Base-by-base conservation (phyloP, 2,797 vertebrate genomes). In the Darevskia mixta region DNA sequence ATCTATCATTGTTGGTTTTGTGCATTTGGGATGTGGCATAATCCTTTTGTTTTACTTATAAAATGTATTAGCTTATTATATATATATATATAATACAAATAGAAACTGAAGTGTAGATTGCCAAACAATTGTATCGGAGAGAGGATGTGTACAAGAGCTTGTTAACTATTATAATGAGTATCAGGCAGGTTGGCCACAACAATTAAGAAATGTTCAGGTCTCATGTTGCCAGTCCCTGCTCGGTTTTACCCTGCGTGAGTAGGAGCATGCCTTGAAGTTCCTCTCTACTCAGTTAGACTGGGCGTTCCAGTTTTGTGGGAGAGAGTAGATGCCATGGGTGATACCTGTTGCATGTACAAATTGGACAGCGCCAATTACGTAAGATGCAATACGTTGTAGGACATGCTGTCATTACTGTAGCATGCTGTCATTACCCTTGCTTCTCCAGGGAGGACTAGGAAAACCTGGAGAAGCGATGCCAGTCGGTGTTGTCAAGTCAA, bases 251-350 rank as follows among this genome's bases (percentile, higher is more conserved):
- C 25, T 55, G 18, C 55, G 17, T 82, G 73, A 77, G 27, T 78
- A 27, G 81, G 69, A 87, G 58, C 55, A 8, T 55, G 41, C 20
- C 27, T 43, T 55, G 35, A 73, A 55, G 23, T 75, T 87, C 66
- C 72, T 69, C 13, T 32, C 18, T 67, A 41, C 41, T 84, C 67
- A 11, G 67, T 64, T 90, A 45, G 10, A 45, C 82, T 80, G 23
- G 86, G 82, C 76, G 43, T 69, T 84, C 89, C 79, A 9, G 82
- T 81, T 86, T 83, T 80, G 45, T 90, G 61, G 29, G 61, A 43
- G 27, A 87, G 77, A 18, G 29, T 55, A 71, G 55, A 71, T 61
- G 41, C 43, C 43, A 66, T 35, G 17, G 67, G 5, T 86, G 58
- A 66, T 76, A 67, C 66, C 69, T 88, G 55, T 13, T 45, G 61